phyloP scores from a whole-genome alignment of 2,113 vertebrate genomes.

The Phocoena sinus region DNA sequence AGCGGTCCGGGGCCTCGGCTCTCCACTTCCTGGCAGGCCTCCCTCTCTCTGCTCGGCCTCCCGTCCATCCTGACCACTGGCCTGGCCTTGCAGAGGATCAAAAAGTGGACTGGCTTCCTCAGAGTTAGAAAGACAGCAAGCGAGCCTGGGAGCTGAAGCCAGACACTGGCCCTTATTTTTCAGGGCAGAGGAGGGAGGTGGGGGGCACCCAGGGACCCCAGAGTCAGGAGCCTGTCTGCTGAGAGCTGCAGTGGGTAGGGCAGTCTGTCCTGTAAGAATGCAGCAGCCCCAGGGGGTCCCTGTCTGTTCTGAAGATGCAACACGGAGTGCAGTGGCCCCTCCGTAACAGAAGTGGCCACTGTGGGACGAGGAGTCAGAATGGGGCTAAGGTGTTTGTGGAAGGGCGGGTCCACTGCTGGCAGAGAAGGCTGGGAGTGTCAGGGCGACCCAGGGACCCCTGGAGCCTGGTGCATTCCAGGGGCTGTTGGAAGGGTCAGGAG shows the following conservation, averaged over 20 bases:
- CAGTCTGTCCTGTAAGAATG: neutral
- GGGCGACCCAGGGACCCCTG: neutral
- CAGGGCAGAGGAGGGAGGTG: neutral
- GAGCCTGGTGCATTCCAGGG: too few species aligned
- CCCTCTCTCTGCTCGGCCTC: neutral
- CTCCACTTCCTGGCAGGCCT: neutral
- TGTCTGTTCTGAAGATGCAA: neutral
- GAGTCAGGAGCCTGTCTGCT: neutral
- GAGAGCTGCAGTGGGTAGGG: neutral
- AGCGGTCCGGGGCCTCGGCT: rapidly evolving
- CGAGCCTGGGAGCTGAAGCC: neutral
- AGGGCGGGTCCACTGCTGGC: too few species aligned
- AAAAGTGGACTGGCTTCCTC: neutral
- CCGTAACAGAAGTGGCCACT: neutral
- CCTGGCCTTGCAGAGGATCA: neutral
- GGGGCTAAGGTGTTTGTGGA: neutral
- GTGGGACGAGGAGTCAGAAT: neutral
- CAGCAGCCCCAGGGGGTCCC: neutral
- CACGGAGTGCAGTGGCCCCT: neutral
- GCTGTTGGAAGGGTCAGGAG: neutral
- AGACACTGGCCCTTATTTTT: neutral
- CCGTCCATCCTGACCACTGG: neutral
- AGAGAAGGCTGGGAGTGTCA: neutral
- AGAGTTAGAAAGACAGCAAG: neutral
- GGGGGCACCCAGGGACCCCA: rapidly evolving